Evolutionary conservation across 2,888 invertebrate species (phyloP).

Genomic region (Vandiemenella viatica): DNA sequence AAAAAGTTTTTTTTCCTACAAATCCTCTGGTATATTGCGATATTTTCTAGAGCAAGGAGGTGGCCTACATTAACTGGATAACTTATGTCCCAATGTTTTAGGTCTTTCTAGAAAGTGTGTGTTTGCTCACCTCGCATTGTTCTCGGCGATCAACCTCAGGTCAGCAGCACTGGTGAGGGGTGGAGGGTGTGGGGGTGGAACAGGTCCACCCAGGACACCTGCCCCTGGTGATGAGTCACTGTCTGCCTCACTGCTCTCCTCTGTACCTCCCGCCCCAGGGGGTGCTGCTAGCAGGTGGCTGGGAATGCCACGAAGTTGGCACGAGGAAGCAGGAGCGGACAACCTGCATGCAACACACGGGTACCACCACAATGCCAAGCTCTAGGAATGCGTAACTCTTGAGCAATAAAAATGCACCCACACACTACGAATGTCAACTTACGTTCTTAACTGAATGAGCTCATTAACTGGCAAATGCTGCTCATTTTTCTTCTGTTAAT

Average conservation of each 20-base stretch:
- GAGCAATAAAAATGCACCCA: not conserved
- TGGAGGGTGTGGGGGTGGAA: slow-evolving; percentile 18
- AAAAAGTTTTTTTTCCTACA: too few species aligned
- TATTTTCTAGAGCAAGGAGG: too few species aligned
- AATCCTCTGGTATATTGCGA: too few species aligned
- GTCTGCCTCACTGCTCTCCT: slow-evolving; percentile 20
- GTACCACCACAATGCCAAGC: not conserved
- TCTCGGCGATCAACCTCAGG: slow-evolving; percentile 18
- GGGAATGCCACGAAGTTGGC: slow-evolving; percentile 19
- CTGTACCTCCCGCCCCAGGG: slow-evolving; percentile 9
- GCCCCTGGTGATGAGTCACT: slow-evolving; percentile 16
- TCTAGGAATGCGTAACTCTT: not conserved
- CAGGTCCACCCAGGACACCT: too few species aligned
- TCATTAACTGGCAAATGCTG: too few species aligned
- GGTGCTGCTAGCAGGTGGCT: slow-evolving; percentile 19
- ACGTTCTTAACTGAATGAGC: too few species aligned
- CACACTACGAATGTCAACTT: too few species aligned
- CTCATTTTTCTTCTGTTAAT: too few species aligned
- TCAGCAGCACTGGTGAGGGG: slow-evolving; percentile 18
- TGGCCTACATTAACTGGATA: not conserved
- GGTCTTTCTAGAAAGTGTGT: not conserved
- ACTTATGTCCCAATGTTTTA: not conserved
- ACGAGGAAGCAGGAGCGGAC: not conserved
- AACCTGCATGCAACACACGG: too few species aligned
- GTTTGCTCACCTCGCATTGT: slow-evolving; percentile 21